Evolutionary conservation across 2,888 invertebrate species (phyloP).

Genomic region (Thera obeliscata): DNA sequence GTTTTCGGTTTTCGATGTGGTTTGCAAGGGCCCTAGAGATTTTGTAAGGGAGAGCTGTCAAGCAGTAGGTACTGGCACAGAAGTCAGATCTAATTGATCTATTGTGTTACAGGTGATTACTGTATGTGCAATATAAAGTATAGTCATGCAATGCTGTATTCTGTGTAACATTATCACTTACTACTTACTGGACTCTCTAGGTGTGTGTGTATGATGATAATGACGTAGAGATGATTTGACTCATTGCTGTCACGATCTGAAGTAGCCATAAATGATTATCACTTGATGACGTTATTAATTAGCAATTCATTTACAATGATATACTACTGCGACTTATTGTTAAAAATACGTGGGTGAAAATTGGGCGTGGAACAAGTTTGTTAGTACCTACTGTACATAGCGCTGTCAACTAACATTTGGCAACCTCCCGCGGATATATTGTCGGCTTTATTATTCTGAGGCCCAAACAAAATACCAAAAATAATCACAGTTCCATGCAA

Average conservation of each 20-base stretch:
- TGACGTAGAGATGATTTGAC: conserved; percentile 35
- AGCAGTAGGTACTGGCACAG: not conserved
- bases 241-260: conserved; percentile 35
- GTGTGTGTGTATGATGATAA: conserved; percentile 7
- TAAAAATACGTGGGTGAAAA: conserved; percentile 1
- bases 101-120: too few relatives aligned
- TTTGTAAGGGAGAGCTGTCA: not conserved
- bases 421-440: not conserved
- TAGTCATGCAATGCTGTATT: too few relatives aligned
- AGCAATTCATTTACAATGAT: conserved; percentile 21
- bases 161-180: not conserved
- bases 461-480: too few relatives aligned
- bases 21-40: not conserved
- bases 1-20: not conserved
- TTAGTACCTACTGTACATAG: not conserved
- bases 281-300: conserved; percentile 29
- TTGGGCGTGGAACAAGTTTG: not conserved
- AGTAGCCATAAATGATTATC: conserved; percentile 32
- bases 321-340: conserved; percentile 6
- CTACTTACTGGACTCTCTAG: not conserved
- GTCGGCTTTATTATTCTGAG: too few relatives aligned
- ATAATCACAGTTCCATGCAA: too few relatives aligned
- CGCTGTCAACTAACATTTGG: not conserved
- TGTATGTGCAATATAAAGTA: conserved; percentile 1
- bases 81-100: too few relatives aligned